Evolutionary conservation across 2,888 invertebrate genomes (phyloP), one percentile per base, ranked within the genome.

Genomic region (Taphrorychus bicolor): DNA sequence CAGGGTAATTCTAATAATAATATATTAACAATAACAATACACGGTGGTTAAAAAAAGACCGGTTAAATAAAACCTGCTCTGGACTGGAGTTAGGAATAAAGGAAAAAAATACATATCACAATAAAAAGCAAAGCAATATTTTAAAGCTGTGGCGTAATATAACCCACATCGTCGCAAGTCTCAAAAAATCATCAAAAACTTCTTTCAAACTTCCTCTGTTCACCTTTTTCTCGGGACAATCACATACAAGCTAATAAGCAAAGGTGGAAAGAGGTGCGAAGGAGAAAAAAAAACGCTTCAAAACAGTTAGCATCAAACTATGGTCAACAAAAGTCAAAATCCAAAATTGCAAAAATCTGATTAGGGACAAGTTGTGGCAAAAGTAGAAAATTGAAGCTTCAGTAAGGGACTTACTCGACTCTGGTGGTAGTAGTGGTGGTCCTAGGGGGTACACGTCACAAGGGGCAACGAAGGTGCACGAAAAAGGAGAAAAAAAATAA

Each of bases 331-430:
- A 19, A 18, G 32, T 45, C 41, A 51, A 64, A 58, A 57, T 32
- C 57, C 19, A 60, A 59, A 60, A 54, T 53, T 45, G 19, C 51
- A 56, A 66, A 66, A 66, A 56, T n/a, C 40, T 3, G 14, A 16
- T 18, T 19, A 40, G 48, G 54, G 54, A 63, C 59, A 68, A 32
- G 54, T 59, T 17, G 48, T 51, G 7, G 22, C 56, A 66, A 60
- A 60, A 59, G 42, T 24, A 49, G 52, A 51, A 69, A 64, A 56
- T 57, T 19, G 59, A 58, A 64, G 58, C 62, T 32, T 53, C 59
- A 58, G 21, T 62, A 59, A 63, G 68, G 64, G 59, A 81, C 81
- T 81, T 81, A 81, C 81, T 81, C 81, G 79, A 77, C 78, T 80
- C 78, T 79, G 76, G 79, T 80, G 72, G 78, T 78, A 72, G 79